A percentile compares a stretch with the other conserved stretches of the same genome.
phyloP scores from a whole-genome alignment of 1,140 invertebrate genomes.

The silkworm (Bombyx mori) region DNA sequence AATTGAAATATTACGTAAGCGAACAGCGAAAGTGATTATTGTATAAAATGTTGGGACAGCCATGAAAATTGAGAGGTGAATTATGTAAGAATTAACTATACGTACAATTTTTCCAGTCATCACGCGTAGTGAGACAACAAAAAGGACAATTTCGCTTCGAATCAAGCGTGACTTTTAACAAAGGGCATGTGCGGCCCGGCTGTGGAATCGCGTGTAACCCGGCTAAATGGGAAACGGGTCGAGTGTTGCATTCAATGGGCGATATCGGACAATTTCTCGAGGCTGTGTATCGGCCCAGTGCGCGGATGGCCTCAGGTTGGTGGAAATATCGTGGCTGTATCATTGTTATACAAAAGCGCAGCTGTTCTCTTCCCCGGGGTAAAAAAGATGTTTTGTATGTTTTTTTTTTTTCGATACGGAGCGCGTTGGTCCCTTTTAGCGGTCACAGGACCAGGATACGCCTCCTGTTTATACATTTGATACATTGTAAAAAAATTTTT shows the following conservation, averaged over 20 bases:
- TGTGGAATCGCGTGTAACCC: constrained; percentile 43
- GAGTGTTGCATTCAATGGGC: constrained; percentile 7
- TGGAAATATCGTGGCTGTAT: constrained; percentile 60
- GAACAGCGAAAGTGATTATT: background rate
- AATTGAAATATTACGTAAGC: background rate
- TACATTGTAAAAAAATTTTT: constrained; percentile 34
- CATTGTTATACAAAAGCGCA: constrained; percentile 64
- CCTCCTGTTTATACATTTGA: constrained; percentile 39
- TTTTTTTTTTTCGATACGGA: constrained; percentile 40
- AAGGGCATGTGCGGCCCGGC: constrained; percentile 37
- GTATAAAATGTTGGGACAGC: constrained; percentile 9
- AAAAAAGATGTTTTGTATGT: constrained; percentile 59
- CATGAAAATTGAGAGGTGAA: constrained; percentile 4
- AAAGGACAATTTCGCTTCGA: constrained; percentile 64
- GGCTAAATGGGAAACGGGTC: constrained; percentile 24
- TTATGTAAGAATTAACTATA: constrained; percentile 19
- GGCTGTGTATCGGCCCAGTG: constrained; percentile 34
- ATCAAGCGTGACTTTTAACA: constrained; percentile 65
- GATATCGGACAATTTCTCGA: constrained; percentile 15
- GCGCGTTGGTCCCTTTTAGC: constrained; percentile 46
- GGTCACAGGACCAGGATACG: constrained; percentile 48
- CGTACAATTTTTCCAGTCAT: constrained; percentile 57
- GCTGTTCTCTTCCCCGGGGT: constrained; percentile 61
- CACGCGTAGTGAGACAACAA: constrained; percentile 58
- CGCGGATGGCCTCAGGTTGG: constrained; percentile 54